Percentiles rank a stretch among this genome's conserved stretches.
These are phyloP conservation scores for Listronotus oregonensis DNA, from an alignment of 1,140 invertebrate genomes.

Conservation along the genomic window DNA sequence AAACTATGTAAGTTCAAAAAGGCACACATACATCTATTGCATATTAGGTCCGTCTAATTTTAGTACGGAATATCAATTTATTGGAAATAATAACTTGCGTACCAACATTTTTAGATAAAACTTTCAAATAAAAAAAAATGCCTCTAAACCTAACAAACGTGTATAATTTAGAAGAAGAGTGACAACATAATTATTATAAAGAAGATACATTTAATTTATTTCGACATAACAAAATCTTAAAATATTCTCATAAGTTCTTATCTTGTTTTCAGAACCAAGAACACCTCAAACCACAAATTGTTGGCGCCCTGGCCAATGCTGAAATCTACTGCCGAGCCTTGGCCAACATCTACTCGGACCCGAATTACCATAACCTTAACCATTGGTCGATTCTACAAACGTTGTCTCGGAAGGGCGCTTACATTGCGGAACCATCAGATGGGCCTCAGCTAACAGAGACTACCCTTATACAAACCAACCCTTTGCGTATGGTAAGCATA, in stretches of 20 bases:
- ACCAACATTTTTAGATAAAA: too few species aligned
- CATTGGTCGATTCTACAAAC: slow-evolving; percentile 93
- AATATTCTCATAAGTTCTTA: background rate
- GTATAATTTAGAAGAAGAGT: too few species aligned
- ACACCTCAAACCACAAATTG: slow-evolving; percentile 91
- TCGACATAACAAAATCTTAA: too few species aligned
- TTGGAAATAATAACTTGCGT: too few species aligned
- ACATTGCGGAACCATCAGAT: slow-evolving; percentile 82
- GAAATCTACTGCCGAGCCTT: slow-evolving; percentile 95
- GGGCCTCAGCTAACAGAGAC: slow-evolving; percentile 88
- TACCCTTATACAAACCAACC: slow-evolving; percentile 93
- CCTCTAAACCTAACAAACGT: too few species aligned
- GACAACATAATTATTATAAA: too few species aligned
- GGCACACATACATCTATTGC: too few species aligned
- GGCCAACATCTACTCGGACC: slow-evolving; percentile 95
- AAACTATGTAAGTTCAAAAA: too few species aligned
- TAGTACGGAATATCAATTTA: too few species aligned
- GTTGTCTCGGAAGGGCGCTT: slow-evolving; percentile 88
- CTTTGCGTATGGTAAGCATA: slow-evolving; percentile 85
- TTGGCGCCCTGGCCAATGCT: slow-evolving; percentile 89
- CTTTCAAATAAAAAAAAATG: too few species aligned
- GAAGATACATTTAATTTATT: too few species aligned
- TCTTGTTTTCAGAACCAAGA: slow-evolving; percentile 79
- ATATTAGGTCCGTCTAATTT: too few species aligned
- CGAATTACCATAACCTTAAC: slow-evolving; percentile 92